A percentile compares a stretch with the other conserved stretches of the same genome.
phyloP scores from a whole-genome alignment of 2,797 vertebrate species.

The Ctenopoma multispine region DNA sequence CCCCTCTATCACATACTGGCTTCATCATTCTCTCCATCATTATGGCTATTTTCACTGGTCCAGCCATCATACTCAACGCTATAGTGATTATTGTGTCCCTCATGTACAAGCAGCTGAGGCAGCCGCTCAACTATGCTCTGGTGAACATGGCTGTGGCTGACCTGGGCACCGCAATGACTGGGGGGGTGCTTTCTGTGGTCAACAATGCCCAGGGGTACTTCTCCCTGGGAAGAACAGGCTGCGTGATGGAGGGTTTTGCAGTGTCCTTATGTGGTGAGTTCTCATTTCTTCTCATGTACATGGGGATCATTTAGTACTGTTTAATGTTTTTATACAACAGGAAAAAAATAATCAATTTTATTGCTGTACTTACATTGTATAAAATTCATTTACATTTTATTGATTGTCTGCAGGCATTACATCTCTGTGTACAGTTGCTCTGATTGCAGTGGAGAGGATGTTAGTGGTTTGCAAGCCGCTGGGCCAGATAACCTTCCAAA shows the following conservation, averaged over 20 bases:
- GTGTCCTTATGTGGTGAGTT: conserved; percentile 83
- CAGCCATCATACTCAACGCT: conserved; percentile 78
- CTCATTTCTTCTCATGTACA: neutral
- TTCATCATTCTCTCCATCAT: conserved; percentile 77
- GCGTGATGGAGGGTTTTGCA: conserved; percentile 83
- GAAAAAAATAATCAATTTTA: neutral
- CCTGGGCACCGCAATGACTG: conserved; percentile 79
- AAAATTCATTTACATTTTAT: neutral
- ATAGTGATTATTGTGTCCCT: conserved; percentile 81
- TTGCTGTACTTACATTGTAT: neutral
- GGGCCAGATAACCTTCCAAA: conserved; percentile 76
- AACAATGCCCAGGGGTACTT: conserved; percentile 81
- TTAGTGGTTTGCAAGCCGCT: conserved; percentile 82
- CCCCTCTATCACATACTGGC: conserved; percentile 72
- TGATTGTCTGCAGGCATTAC: conserved; percentile 75
- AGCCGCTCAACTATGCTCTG: conserved; percentile 82
- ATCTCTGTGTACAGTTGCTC: conserved; percentile 83
- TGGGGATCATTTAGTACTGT: neutral
- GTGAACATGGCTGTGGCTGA: conserved; percentile 84
- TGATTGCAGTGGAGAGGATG: conserved; percentile 83
- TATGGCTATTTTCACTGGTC: conserved; percentile 78
- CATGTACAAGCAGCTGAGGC: conserved; percentile 80
- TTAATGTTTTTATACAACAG: neutral
- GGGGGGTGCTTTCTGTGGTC: conserved; percentile 80
- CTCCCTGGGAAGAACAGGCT: conserved; percentile 80